phyloP scores from a whole-genome alignment of 2,113 vertebrate species.

The Oryzias melastigma region DNA sequence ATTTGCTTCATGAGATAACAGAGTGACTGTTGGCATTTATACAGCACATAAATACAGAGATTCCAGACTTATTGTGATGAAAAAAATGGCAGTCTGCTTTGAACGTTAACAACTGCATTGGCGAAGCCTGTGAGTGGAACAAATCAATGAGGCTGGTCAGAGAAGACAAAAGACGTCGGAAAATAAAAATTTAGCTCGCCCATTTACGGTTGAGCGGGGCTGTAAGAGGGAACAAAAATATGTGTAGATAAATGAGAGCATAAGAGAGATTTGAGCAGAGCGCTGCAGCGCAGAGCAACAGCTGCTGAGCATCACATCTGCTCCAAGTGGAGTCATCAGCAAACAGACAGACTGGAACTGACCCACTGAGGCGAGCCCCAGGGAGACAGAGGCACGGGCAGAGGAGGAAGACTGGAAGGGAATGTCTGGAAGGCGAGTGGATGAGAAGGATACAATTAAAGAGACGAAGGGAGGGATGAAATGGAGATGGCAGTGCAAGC shows the following conservation, averaged over 20 bases:
- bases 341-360: constrained; percentile 75
- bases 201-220: constrained; percentile 37
- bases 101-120: constrained; percentile 42
- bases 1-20: constrained; percentile 49
- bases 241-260: constrained; percentile 44
- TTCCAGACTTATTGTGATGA: constrained; percentile 37
- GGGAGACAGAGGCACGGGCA: constrained; percentile 48
- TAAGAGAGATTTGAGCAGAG: constrained; percentile 32
- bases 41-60: constrained; percentile 29
- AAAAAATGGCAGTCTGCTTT: constrained; percentile 36
- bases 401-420: constrained; percentile 37
- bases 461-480: constrained; percentile 31
- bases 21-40: constrained; percentile 39
- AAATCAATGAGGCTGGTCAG: constrained; percentile 37
- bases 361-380: constrained; percentile 65
- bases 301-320: constrained; percentile 77
- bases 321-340: constrained; percentile 73
- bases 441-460: constrained; percentile 51
- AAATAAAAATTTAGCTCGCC: constrained; percentile 38
- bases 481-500: constrained; percentile 5
- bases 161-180: constrained; percentile 34
- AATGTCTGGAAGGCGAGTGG: constrained; percentile 8
- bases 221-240: constrained; percentile 19
- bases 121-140: constrained; percentile 28
- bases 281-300: constrained; percentile 58